Evolutionary conservation across 2,888 invertebrate species (phyloP).

Genomic region (Xylophagus ater): DNA sequence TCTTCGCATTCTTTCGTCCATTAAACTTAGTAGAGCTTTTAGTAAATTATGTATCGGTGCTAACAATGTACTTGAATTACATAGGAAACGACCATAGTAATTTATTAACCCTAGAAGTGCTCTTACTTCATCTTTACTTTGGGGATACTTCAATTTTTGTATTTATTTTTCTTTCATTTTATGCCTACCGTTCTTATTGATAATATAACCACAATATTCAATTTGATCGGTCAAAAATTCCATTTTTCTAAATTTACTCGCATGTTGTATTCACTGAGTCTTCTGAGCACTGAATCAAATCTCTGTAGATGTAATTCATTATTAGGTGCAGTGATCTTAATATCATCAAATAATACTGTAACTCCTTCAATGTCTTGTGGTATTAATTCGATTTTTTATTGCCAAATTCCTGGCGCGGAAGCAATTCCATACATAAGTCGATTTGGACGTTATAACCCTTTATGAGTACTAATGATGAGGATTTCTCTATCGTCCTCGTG

Average conservation of each 20-base stretch:
- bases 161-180: too few species aligned
- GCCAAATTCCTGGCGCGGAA: constrained; percentile 27
- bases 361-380: constrained; percentile 23
- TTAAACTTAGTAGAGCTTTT: constrained; percentile 19
- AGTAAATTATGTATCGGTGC: constrained; percentile 24
- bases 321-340: too few species aligned
- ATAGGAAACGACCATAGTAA: constrained; percentile 28
- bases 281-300: too few species aligned
- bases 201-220: constrained; percentile 25
- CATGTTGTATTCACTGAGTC: constrained; percentile 22
- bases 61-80: constrained; percentile 23
- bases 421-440: constrained; percentile 28
- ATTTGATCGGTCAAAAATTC: constrained; percentile 23
- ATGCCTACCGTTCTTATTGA: constrained; percentile 26
- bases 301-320: too few species aligned
- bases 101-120: constrained; percentile 27
- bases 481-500: constrained; percentile 24
- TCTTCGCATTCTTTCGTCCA: constrained; percentile 21
- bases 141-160: constrained; percentile 22
- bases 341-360: too few species aligned
- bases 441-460: constrained; percentile 26
- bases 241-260: constrained; percentile 23
- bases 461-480: constrained; percentile 29
- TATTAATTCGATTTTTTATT: constrained; percentile 24
- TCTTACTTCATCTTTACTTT: constrained; percentile 22